These are phyloP conservation scores for Pelusios castaneus DNA, from an alignment of 2,113 vertebrate genomes.

Conservation along the genomic window DNA sequence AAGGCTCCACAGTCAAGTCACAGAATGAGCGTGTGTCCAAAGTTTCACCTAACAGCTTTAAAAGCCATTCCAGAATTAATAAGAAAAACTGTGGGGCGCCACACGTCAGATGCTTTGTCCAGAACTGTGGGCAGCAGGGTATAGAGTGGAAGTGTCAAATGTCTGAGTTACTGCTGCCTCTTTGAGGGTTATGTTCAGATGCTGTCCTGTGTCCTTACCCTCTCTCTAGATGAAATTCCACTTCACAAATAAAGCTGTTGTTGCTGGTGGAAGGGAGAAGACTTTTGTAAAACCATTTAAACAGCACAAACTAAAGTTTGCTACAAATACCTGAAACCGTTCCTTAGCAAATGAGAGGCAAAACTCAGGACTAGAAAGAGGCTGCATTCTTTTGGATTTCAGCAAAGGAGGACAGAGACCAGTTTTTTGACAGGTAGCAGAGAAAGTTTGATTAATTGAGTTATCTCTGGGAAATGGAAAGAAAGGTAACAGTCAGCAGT, in stretches of 20 bases:
- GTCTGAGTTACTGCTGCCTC: neutral
- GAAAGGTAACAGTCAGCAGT: slow-evolving; percentile 60
- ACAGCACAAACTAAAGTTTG: neutral
- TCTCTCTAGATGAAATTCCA: neutral
- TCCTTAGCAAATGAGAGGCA: slow-evolving; percentile 12
- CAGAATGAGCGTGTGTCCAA: neutral
- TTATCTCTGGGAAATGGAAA: slow-evolving; percentile 47
- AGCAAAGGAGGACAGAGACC: slow-evolving; percentile 32
- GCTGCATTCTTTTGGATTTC: slow-evolving; percentile 36
- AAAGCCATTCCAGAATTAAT: neutral
- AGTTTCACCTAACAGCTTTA: neutral
- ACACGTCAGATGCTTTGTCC: neutral
- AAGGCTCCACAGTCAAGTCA: neutral
- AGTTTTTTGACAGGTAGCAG: slow-evolving; percentile 49
- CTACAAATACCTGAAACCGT: neutral
- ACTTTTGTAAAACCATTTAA: slow-evolving; percentile 15
- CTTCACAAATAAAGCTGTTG: neutral
- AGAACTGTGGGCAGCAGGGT: neutral
- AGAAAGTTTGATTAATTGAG: slow-evolving; percentile 71
- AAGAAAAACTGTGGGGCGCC: neutral
- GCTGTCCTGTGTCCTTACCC: neutral
- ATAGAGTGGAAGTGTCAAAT: neutral
- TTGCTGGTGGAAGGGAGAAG: neutral
- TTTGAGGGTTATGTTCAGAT: neutral
- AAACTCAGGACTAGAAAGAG: neutral